These are phyloP conservation scores for Coleophora flavipennella DNA, from an alignment of 2,888 invertebrate species.

Conservation along the genomic window DNA sequence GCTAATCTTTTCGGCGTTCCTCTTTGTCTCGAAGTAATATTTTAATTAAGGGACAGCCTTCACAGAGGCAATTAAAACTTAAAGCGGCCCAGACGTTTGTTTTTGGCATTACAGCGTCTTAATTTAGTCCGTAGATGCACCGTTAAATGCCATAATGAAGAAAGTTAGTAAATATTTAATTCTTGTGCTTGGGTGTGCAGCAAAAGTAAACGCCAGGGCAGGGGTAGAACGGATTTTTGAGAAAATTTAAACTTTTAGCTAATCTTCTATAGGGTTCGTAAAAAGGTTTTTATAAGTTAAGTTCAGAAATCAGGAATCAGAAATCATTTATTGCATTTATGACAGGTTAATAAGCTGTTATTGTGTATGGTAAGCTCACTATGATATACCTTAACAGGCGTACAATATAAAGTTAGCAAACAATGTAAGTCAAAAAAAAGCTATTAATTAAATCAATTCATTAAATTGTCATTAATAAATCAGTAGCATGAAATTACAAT, in stretches of 20 bases:
- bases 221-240: not conserved
- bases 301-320: too few relatives aligned
- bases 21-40: constrained; percentile 54
- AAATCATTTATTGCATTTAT: too few relatives aligned
- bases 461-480: too few relatives aligned
- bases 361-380: too few relatives aligned
- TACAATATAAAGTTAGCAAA: too few relatives aligned
- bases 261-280: too few relatives aligned
- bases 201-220: not conserved
- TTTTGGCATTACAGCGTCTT: constrained; percentile 46
- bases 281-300: too few relatives aligned
- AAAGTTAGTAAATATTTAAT: constrained; percentile 14
- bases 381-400: too few relatives aligned
- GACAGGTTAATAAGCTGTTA: too few relatives aligned
- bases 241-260: not conserved
- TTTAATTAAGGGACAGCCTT: constrained; percentile 52
- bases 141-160: constrained; percentile 28
- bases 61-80: constrained; percentile 54
- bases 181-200: not conserved
- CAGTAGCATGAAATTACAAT: too few relatives aligned
- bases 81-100: constrained; percentile 43
- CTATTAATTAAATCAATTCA: too few relatives aligned
- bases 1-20: constrained; percentile 47
- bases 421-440: too few relatives aligned
- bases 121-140: constrained; percentile 31